Evolutionary conservation across 2,797 vertebrate species (phyloP), one percentile per base, ranked within the genome.

Genomic region (Myotis planiceps): DNA sequence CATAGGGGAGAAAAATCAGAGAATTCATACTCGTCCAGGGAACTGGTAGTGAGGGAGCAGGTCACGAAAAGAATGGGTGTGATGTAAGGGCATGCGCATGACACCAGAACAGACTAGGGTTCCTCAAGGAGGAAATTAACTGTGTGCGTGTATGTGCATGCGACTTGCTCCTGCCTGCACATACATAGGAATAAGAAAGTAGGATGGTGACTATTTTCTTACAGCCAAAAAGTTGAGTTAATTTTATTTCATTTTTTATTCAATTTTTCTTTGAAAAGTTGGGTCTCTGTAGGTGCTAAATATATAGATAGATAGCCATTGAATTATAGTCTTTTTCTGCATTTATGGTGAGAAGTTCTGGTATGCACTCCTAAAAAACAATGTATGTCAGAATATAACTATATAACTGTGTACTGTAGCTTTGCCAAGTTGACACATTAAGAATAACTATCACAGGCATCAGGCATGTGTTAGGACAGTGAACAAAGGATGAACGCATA

Each of bases 301-400:
- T 4, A 58, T 18, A 93, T 12, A 27, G 12, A 51, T 15, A 74
- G n/a, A 86, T 29, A 29, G 27, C 15, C 53, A 63, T 88, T 94
- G 45, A 95, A 49, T 91, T 89, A 82, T 16, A 71, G 51, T 34
- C 8, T 83, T 91, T 84, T 49, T 82, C 58, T 95, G 65, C 69
- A 53, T 93, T 92, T 92, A 53, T 83, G 51, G 84, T 75, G n/a
- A 95, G 51, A 95, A 85, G n/a, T 79, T 92, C 88, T 47, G 9
- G 27, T 80, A 58, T 60, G 65, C 15, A 10, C 8, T 68, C 69
- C 42, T 84, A 76, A 92, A 78, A 92, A 55, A 66, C 42, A 84
- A 55, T 53, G 66, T 58, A 32, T 58, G 47, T 63, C 65, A 51
- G 76, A 49, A 76, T 76, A 76, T 75, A 49, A 83, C 45, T 45